These are phyloP conservation scores for Hartigia nigra DNA, from an alignment of 2,888 invertebrate genomes.

Conservation along the genomic window DNA sequence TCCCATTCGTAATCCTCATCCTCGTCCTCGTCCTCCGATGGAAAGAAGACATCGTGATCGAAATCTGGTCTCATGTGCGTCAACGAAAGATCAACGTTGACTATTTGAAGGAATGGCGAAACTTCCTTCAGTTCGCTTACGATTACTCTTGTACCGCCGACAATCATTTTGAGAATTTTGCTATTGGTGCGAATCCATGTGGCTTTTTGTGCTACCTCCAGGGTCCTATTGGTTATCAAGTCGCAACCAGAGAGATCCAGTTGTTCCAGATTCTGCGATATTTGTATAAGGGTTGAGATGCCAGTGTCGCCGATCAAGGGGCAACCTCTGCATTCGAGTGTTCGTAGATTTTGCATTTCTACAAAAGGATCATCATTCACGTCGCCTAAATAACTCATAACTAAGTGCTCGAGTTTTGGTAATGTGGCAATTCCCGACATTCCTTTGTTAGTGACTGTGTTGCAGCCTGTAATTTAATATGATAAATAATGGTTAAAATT, in stretches of 20 bases:
- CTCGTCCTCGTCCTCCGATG: neutral
- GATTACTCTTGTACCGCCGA: slow-evolving; percentile 44
- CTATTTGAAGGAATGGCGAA: slow-evolving; percentile 52
- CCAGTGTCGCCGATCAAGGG: slow-evolving; percentile 40
- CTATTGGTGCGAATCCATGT: slow-evolving; percentile 50
- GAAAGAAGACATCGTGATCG: neutral
- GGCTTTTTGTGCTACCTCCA: slow-evolving; percentile 45
- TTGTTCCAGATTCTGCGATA: slow-evolving; percentile 43
- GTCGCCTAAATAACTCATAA: slow-evolving; percentile 43
- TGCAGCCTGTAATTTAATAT: slow-evolving; percentile 35
- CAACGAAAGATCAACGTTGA: slow-evolving; percentile 46
- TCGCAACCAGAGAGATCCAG: slow-evolving; percentile 54
- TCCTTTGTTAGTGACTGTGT: slow-evolving; percentile 44
- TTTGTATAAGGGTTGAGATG: slow-evolving; percentile 41
- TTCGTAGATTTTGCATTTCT: slow-evolving; percentile 43
- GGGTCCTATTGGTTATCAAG: slow-evolving; percentile 41
- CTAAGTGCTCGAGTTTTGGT: slow-evolving; percentile 47
- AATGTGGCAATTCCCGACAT: slow-evolving; percentile 44
- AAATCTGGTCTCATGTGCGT: slow-evolving; percentile 1
- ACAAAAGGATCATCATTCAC: slow-evolving; percentile 45
- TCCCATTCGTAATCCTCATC: neutral
- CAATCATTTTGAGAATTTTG: slow-evolving; percentile 48
- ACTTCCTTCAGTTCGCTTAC: slow-evolving; percentile 30
- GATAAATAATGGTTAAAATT: neutral
- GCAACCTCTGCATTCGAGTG: slow-evolving; percentile 52